These are phyloP conservation scores for Adineta ricciae DNA, from an alignment of 2,888 invertebrate species.

Conservation along the genomic window DNA sequence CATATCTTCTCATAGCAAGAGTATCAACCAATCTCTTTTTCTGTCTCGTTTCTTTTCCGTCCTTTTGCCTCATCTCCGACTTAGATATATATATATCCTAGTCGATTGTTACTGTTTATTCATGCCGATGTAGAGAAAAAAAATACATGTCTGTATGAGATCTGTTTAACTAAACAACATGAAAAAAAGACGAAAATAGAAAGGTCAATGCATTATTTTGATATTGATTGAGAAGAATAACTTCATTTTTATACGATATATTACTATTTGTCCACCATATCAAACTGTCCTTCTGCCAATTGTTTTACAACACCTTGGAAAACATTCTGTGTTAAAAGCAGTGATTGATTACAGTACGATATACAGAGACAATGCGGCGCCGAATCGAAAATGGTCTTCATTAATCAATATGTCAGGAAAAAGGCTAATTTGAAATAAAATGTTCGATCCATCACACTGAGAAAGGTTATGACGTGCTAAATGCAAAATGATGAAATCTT, in stretches of 20 bases:
- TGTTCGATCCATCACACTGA: no score
- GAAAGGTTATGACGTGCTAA: no score
- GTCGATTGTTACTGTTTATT: not conserved
- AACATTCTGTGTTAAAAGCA: no score
- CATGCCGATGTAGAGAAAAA: not conserved
- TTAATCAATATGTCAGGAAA: no score
- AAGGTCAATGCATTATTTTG: not conserved
- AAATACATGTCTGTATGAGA: not conserved
- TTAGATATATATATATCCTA: not conserved
- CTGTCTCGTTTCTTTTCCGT: not conserved
- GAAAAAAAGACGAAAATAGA: not conserved
- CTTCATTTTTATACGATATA: no score
- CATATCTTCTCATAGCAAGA: not conserved
- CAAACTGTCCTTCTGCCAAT: no score
- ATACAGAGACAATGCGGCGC: no score
- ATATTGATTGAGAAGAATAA: not conserved
- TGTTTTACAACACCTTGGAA: no score
- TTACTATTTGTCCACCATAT: not conserved
- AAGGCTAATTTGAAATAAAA: no score
- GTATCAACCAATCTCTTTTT: not conserved
- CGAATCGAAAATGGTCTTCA: no score
- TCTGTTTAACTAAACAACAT: not conserved
- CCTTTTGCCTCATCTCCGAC: not conserved
- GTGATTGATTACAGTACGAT: no score
- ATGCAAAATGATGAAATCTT: no score